These are phyloP conservation scores for Ophioninae sp. DNA, from an alignment of 2,888 invertebrate species.

Conservation along the genomic window DNA sequence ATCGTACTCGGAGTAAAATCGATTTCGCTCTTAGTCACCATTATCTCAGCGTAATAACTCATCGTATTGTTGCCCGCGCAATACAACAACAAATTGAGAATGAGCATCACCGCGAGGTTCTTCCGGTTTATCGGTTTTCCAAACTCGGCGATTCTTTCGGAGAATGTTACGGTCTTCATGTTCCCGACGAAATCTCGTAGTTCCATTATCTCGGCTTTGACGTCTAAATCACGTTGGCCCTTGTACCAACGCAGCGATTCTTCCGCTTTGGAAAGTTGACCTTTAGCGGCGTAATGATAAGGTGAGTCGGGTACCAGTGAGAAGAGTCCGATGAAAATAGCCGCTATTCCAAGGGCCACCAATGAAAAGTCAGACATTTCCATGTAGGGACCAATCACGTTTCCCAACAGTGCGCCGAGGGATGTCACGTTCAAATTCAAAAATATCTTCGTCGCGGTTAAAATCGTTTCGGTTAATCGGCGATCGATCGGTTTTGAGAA, in stretches of 20 bases:
- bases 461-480: not conserved
- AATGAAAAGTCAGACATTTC: conserved; percentile 75
- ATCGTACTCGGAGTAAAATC: conserved; percentile 77
- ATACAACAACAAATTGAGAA: conserved; percentile 83
- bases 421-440: conserved; percentile 74
- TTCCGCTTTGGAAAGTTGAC: conserved; percentile 73
- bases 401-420: conserved; percentile 76
- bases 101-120: conserved; percentile 79
- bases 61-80: conserved; percentile 80
- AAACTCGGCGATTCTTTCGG: conserved; percentile 69
- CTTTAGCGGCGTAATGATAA: conserved; percentile 73
- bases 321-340: conserved; percentile 74
- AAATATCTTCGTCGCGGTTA: conserved; percentile 69
- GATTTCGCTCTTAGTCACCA: conserved; percentile 77
- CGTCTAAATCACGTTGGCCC: conserved; percentile 66
- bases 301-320: conserved; percentile 78
- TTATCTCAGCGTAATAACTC: conserved; percentile 79
- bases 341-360: conserved; percentile 72
- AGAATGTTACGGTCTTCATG: conserved; percentile 64
- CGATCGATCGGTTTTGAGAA: not conserved
- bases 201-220: conserved; percentile 74
- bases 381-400: conserved; percentile 77
- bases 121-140: conserved; percentile 76
- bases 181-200: conserved; percentile 72
- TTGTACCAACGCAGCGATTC: conserved; percentile 77